Evolutionary conservation across 2,888 invertebrate species (phyloP).

Genomic region (Cartodere bifasciata): DNA sequence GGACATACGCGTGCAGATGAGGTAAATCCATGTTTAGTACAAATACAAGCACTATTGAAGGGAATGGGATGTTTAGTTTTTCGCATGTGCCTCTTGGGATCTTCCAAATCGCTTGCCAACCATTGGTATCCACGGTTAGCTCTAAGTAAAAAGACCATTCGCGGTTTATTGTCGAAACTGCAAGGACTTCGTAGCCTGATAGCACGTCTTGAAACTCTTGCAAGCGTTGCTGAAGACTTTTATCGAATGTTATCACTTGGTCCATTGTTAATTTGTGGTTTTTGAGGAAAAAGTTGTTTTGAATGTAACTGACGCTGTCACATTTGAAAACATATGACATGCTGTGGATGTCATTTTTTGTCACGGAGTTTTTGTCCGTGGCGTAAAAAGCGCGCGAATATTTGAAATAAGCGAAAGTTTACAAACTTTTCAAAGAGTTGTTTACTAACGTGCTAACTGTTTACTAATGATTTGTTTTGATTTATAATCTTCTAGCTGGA

Average conservation of each 20-base stretch:
- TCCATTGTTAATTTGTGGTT: constrained; percentile 36
- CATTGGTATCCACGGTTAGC: constrained; percentile 47
- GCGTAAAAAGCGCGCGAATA: no score
- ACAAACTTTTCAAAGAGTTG: no score
- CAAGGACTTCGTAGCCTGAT: constrained; percentile 31
- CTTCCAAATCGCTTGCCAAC: constrained; percentile 62
- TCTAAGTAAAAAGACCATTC: constrained; percentile 47
- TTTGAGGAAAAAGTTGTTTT: no score
- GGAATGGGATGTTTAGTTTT: constrained; percentile 49
- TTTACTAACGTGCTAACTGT: no score
- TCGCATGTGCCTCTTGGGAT: constrained; percentile 51
- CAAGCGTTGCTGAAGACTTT: constrained; percentile 41
- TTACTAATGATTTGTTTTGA: no score
- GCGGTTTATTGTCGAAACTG: constrained; percentile 38
- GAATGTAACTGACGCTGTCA: no score
- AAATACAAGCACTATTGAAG: constrained; percentile 47
- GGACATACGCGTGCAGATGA: constrained; percentile 43
- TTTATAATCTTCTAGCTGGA: no score
- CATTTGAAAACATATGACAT: no score
- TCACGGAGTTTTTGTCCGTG: no score
- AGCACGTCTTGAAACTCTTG: constrained; percentile 42
- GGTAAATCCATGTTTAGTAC: constrained; percentile 44
- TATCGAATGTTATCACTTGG: constrained; percentile 44
- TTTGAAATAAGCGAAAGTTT: no score
- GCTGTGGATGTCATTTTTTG: no score